Evolutionary conservation across 2,797 vertebrate species (phyloP).

Genomic region (Dendrocincla fuliginosa): DNA sequence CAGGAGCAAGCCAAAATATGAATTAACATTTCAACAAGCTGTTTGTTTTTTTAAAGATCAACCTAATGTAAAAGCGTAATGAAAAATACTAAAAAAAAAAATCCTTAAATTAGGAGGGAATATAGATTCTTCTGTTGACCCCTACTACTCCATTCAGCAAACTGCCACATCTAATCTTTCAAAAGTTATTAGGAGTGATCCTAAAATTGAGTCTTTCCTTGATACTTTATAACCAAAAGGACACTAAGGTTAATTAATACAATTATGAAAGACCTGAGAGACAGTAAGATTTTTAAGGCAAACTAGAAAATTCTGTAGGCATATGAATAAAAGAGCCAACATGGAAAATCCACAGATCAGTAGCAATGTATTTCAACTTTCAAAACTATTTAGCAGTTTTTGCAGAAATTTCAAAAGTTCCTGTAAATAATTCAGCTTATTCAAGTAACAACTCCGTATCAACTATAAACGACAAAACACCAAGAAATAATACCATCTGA

Average conservation of each 20-base stretch:
- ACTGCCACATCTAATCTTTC: not conserved
- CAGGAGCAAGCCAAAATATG: not conserved
- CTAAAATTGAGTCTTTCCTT: not conserved
- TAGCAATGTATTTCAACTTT: not conserved
- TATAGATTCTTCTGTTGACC: not conserved
- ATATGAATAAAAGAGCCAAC: not conserved
- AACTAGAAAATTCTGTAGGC: not conserved
- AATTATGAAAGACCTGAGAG: not conserved
- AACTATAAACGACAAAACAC: not conserved
- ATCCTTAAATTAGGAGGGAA: not conserved
- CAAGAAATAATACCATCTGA: not conserved
- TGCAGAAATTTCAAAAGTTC: not conserved
- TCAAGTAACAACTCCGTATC: not conserved
- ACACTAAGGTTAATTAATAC: not conserved
- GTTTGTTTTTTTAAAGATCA: not conserved
- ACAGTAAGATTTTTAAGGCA: not conserved
- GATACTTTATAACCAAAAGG: not conserved
- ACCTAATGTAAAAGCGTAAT: not conserved
- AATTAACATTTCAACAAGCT: not conserved
- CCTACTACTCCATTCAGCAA: not conserved
- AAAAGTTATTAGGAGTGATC: not conserved
- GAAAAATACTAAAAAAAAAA: not conserved
- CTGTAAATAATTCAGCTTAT: not conserved
- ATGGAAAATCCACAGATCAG: not conserved
- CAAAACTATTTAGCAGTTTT: not conserved